A percentile compares a stretch with the other conserved stretches of the same genome.
Evolutionary conservation across 2,113 vertebrate species (phyloP).

Genomic region (Rissa tridactyla): DNA sequence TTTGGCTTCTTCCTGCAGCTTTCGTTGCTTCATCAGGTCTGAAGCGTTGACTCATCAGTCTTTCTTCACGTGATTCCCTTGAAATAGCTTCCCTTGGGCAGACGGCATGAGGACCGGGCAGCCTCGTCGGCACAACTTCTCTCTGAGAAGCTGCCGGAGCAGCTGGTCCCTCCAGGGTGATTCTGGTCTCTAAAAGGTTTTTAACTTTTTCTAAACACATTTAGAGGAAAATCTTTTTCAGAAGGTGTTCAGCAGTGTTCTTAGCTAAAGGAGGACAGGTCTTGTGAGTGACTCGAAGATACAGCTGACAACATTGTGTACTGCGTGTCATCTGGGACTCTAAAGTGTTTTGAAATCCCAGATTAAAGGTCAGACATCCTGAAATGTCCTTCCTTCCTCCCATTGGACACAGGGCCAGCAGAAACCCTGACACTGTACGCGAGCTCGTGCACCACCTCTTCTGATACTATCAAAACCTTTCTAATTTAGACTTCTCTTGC

Average conservation of each 20-base stretch:
- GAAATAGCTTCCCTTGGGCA: slow-evolving; percentile 36
- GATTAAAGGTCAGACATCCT: background rate
- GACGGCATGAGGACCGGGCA: background rate
- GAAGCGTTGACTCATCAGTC: slow-evolving; percentile 3
- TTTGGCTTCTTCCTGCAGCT: slow-evolving; percentile 7
- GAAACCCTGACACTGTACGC: background rate
- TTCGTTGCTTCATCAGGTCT: background rate
- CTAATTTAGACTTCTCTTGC: background rate
- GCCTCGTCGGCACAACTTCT: background rate
- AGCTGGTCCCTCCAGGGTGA: fast-evolving
- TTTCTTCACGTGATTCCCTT: slow-evolving; percentile 17
- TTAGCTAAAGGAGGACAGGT: background rate
- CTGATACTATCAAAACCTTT: background rate
- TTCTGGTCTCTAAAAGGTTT: background rate
- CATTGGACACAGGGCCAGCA: background rate
- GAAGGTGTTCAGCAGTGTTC: background rate
- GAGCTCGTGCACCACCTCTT: background rate
- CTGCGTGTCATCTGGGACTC: background rate
- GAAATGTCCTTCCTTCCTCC: background rate
- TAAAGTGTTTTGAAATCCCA: background rate
- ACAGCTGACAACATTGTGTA: background rate
- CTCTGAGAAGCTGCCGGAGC: background rate
- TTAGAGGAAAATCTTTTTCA: background rate
- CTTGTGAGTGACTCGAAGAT: background rate
- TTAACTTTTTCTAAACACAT: background rate